These are phyloP conservation scores for Halictus rubicundus DNA, from an alignment of 1,140 invertebrate species.

Conservation along the genomic window DNA sequence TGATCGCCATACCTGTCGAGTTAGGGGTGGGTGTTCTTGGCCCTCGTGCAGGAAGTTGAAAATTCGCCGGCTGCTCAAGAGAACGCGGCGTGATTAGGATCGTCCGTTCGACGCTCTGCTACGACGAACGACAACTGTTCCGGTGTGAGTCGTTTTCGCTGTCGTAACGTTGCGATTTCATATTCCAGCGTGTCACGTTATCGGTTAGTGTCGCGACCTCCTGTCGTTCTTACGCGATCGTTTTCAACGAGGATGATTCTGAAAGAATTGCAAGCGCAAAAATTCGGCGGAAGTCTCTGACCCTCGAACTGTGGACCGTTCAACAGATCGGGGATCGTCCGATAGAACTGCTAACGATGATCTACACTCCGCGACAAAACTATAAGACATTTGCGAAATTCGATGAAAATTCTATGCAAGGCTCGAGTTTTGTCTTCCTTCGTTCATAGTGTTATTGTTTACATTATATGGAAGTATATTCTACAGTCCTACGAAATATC, in stretches of 20 bases:
- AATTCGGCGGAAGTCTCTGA: constrained; percentile 19
- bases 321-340: no score
- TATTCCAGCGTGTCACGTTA: background rate
- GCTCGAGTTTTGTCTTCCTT: no score
- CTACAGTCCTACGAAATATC: no score
- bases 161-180: constrained; percentile 1
- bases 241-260: background rate
- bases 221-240: background rate
- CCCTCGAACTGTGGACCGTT: no score
- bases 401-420: no score
- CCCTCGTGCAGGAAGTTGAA: no score
- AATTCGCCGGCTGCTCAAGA: background rate
- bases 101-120: background rate
- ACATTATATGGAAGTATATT: no score
- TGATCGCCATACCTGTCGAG: background rate
- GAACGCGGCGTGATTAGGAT: background rate
- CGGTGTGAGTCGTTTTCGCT: background rate
- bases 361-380: no score
- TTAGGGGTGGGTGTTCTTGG: background rate
- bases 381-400: no score
- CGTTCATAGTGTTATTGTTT: no score
- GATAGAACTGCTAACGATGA: no score
- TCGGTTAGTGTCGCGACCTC: background rate
- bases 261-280: constrained; percentile 34
- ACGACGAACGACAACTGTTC: constrained; percentile 4